A percentile compares a stretch with the other conserved stretches of the same genome.
Evolutionary conservation across 2,797 vertebrate genomes (phyloP).

Genomic region (Synaphobranchus kaupii): DNA sequence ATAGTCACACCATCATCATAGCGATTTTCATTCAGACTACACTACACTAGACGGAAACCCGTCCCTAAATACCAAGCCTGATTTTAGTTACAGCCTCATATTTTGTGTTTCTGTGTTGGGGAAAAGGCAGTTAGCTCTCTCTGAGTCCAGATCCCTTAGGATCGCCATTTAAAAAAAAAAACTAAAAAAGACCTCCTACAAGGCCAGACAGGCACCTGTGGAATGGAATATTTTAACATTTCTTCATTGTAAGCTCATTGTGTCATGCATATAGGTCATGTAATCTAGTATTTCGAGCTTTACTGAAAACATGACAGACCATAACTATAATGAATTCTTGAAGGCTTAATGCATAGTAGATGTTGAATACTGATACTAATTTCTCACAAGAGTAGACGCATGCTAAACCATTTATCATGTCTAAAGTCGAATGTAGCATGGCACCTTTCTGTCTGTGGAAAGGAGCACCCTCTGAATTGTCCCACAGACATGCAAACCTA

Average conservation of each 20-base stretch:
- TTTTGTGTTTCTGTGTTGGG: background rate
- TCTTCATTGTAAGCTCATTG: background rate
- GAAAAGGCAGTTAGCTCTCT: background rate
- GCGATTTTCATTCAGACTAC: no score
- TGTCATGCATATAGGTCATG: background rate
- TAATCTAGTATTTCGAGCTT: background rate
- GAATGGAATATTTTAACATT: background rate
- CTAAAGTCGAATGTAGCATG: constrained; percentile 10
- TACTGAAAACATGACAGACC: background rate
- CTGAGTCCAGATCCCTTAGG: background rate
- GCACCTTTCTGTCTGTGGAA: background rate
- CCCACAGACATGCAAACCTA: background rate
- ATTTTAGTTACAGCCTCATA: background rate
- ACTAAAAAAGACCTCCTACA: background rate
- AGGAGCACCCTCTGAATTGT: background rate
- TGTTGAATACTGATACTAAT: background rate
- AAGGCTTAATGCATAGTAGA: background rate
- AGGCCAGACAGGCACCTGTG: background rate
- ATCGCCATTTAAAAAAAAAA: background rate
- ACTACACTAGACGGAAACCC: no score
- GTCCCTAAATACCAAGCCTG: background rate
- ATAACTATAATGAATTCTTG: background rate
- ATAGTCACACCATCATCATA: no score
- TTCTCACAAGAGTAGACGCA: background rate
- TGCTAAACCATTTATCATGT: background rate